Evolutionary conservation across 2,888 invertebrate species (phyloP).

Genomic region (Seira sanloemensis): DNA sequence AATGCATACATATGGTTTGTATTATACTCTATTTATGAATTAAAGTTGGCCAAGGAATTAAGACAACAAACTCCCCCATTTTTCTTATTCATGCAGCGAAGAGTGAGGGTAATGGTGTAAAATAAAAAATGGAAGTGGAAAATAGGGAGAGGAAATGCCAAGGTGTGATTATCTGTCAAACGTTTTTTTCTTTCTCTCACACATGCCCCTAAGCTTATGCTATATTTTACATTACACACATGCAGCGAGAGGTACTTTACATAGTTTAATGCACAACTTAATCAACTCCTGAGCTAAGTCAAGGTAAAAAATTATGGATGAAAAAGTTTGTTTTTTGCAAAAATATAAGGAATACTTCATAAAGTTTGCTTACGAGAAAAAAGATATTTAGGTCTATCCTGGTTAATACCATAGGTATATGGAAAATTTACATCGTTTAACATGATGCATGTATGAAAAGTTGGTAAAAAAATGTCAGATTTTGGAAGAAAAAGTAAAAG

Average conservation of each 20-base stretch:
- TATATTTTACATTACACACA: no score
- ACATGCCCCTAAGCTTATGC: conserved; percentile 48
- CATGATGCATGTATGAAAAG: conserved; percentile 31
- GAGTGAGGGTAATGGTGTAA: neutral
- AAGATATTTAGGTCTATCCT: no score
- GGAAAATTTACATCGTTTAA: neutral
- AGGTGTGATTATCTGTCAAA: conserved; percentile 64
- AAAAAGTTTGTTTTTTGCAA: no score
- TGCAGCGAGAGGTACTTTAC: neutral
- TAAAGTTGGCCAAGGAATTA: neutral
- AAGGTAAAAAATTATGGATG: neutral
- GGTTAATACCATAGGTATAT: neutral
- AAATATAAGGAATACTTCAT: no score
- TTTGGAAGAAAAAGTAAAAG: no score
- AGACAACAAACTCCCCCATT: no score
- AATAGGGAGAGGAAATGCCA: conserved; percentile 53
- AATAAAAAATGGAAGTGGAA: conserved; percentile 31
- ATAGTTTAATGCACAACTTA: neutral
- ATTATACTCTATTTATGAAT: neutral
- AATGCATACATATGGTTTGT: neutral
- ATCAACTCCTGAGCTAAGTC: conserved; percentile 31
- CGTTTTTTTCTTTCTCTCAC: conserved; percentile 50
- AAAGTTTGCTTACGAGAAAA: no score
- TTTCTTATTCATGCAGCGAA: no score
- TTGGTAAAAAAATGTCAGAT: conserved; percentile 42